Conservation (phyloP, 2,888 invertebrate species). For the Eupithecia subumbrata region DNA sequence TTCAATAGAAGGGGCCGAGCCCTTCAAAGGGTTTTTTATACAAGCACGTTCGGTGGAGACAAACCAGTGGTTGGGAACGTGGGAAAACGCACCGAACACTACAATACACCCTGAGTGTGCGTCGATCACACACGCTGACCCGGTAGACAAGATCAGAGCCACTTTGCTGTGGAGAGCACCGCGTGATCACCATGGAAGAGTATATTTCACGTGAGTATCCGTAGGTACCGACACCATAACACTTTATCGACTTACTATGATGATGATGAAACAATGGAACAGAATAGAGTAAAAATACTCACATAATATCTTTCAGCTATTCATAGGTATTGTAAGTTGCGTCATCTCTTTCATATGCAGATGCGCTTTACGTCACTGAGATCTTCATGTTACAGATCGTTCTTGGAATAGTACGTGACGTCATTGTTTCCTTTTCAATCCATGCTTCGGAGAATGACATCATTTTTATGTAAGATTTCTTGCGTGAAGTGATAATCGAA, state of each 20-base stretch:
- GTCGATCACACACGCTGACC: conserved; percentile 91
- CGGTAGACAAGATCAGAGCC: conserved; percentile 88
- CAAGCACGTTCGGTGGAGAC: conserved; percentile 90
- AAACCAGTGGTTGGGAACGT: conserved; percentile 90
- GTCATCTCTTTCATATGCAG: not conserved
- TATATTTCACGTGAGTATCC: conserved; percentile 91
- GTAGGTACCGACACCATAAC: not conserved
- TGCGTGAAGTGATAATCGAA: not conserved
- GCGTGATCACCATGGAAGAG: conserved; percentile 85
- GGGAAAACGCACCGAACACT: conserved; percentile 89
- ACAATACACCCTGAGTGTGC: conserved; percentile 91
- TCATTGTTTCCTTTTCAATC: not conserved
- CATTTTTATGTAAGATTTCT: not conserved
- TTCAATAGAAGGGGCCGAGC: conserved; percentile 80
- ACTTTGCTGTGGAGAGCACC: conserved; percentile 91
- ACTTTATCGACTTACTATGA: no score
- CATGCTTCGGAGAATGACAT: not conserved
- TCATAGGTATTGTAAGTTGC: not conserved
- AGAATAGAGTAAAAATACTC: not conserved
- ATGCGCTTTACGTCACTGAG: not conserved
- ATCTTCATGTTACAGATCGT: not conserved
- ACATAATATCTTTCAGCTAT: not conserved
- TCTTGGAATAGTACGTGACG: not conserved
- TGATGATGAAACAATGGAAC: not conserved
- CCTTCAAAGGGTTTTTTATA: conserved; percentile 93